phyloP scores from a whole-genome alignment of 2,888 invertebrate genomes.

The Dryococelus australis region DNA sequence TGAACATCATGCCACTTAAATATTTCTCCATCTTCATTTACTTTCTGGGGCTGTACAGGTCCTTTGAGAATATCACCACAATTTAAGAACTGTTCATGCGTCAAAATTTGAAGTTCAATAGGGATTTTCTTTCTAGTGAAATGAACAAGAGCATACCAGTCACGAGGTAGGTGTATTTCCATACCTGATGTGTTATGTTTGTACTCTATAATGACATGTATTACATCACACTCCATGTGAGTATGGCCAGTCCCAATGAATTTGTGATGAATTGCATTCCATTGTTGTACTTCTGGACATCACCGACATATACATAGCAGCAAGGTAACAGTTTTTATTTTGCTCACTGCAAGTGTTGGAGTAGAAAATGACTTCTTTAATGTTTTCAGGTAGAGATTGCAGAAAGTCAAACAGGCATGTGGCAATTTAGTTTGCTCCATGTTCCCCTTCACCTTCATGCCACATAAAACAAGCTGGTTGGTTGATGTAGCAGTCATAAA shows the following conservation, averaged over 20 bases:
- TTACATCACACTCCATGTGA: slow-evolving; percentile 34
- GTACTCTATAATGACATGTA: slow-evolving; percentile 31
- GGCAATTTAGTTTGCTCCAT: slow-evolving; percentile 28
- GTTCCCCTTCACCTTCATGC: neutral
- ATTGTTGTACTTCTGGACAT: neutral
- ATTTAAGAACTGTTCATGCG: neutral
- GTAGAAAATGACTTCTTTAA: too few relatives aligned
- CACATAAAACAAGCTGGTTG: neutral
- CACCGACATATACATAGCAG: slow-evolving; percentile 25
- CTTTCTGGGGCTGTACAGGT: neutral
- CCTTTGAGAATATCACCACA: neutral
- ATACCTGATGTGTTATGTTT: slow-evolving; percentile 1
- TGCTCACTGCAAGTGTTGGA: too few relatives aligned
- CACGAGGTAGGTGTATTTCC: slow-evolving; percentile 22
- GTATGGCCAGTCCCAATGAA: slow-evolving; percentile 34
- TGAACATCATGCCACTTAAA: neutral
- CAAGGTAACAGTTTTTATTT: slow-evolving; percentile 27
- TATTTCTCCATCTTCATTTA: neutral
- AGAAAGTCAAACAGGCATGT: too few relatives aligned
- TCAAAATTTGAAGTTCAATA: neutral
- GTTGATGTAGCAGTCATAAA: neutral
- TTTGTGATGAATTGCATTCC: slow-evolving; percentile 31
- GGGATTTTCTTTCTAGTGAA: neutral
- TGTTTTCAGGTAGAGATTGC: too few relatives aligned
- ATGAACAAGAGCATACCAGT: neutral